These are phyloP conservation scores for Merluccius polli DNA, from an alignment of 2,797 vertebrate species.

Conservation along the genomic window DNA sequence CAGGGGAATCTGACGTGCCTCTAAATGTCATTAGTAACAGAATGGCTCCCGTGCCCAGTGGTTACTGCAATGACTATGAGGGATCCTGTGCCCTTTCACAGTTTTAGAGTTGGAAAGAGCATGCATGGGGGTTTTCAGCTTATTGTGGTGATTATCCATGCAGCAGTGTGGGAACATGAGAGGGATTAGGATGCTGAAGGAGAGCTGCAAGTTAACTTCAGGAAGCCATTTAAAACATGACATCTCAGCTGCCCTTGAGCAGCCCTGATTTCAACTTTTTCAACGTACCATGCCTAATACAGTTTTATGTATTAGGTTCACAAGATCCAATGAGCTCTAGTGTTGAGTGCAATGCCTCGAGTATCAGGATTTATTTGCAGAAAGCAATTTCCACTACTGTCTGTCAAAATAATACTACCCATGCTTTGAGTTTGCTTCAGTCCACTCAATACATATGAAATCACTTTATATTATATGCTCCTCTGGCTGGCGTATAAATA, in stretches of 20 bases:
- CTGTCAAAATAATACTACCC: slow-evolving; percentile 14
- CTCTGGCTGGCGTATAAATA: background rate
- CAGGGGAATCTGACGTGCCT: slow-evolving; percentile 36
- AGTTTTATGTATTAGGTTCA: slow-evolving; percentile 16
- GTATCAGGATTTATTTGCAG: slow-evolving; percentile 30
- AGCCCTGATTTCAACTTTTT: background rate
- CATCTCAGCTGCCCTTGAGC: background rate
- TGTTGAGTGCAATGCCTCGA: background rate
- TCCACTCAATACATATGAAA: slow-evolving; percentile 12
- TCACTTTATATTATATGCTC: background rate
- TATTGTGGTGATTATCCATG: slow-evolving; percentile 40
- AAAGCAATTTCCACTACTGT: slow-evolving; percentile 36
- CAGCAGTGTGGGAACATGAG: slow-evolving; percentile 22
- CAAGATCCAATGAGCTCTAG: slow-evolving; percentile 2
- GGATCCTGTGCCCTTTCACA: slow-evolving; percentile 44
- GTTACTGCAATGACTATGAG: slow-evolving; percentile 55
- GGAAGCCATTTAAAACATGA: slow-evolving; percentile 6
- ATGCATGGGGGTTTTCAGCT: slow-evolving; percentile 4
- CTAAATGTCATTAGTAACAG: slow-evolving; percentile 50
- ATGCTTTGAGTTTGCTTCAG: background rate
- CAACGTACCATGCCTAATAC: slow-evolving; percentile 11
- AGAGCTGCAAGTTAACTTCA: slow-evolving; percentile 17
- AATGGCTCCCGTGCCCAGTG: slow-evolving; percentile 40
- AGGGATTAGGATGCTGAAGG: slow-evolving; percentile 41
- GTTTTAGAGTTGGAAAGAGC: slow-evolving; percentile 46